phyloP scores from a whole-genome alignment of 1,140 invertebrate species.

The Aphis gossypii region DNA sequence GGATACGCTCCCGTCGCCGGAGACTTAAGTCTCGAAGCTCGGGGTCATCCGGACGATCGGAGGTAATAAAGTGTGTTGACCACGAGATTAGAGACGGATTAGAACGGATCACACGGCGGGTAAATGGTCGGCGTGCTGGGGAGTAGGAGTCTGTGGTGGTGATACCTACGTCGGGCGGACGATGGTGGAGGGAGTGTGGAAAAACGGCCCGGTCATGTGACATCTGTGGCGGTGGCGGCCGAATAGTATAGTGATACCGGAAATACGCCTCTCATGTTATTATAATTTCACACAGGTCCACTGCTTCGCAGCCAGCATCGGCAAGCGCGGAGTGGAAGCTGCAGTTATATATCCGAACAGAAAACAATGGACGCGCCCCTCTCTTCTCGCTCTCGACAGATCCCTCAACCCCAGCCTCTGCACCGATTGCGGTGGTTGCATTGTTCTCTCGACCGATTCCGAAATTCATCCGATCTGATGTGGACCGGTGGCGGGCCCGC shows the following conservation, averaged over 20 bases:
- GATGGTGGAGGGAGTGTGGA: too few relatives aligned
- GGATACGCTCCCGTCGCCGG: neutral
- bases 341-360: neutral
- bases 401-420: too few relatives aligned
- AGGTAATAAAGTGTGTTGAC: neutral
- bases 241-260: slow-evolving; percentile 5
- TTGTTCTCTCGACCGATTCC: neutral
- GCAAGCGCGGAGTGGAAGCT: neutral
- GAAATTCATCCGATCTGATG: neutral
- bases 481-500: too few relatives aligned
- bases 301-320: neutral
- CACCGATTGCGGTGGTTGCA: neutral
- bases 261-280: slow-evolving; percentile 7
- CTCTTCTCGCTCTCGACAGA: neutral
- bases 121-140: neutral
- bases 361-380: neutral
- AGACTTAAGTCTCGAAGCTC: neutral
- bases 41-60: neutral
- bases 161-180: neutral
- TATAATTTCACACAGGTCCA: neutral
- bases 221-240: neutral
- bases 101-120: neutral
- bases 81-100: neutral
- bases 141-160: neutral
- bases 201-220: neutral